A percentile compares a stretch with the other conserved stretches of the same genome.
phyloP scores from a whole-genome alignment of 2,888 invertebrate genomes.

The Ommatoiulus sabulosus region DNA sequence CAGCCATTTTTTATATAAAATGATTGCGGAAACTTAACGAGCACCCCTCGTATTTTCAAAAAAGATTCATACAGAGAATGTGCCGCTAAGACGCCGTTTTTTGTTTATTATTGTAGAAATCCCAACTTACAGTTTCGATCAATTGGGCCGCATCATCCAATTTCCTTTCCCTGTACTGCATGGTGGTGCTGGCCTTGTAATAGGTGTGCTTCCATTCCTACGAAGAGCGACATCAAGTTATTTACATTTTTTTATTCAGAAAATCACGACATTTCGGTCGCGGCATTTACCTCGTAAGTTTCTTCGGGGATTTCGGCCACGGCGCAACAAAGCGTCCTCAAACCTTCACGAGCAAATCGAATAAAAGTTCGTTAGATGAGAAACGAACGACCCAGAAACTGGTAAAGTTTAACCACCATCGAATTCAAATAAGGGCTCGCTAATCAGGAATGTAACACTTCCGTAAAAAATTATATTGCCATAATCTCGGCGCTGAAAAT shows the following conservation, averaged over 20 bases:
- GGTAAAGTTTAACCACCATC: no score
- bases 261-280: conserved; percentile 12
- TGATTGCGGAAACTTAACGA: no score
- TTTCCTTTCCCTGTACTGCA: conserved; percentile 88
- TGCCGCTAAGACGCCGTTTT: no score
- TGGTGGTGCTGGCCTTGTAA: conserved; percentile 84
- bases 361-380: no score
- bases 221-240: background rate
- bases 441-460: no score
- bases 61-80: no score
- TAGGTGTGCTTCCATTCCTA: conserved; percentile 87
- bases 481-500: no score
- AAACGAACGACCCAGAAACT: no score
- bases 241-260: background rate
- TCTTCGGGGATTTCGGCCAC: conserved; percentile 82
- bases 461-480: background rate
- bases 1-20: no score
- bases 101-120: no score
- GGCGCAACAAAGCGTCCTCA: conserved; percentile 95
- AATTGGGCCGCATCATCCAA: conserved; percentile 91
- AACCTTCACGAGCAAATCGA: conserved; percentile 65
- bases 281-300: conserved; percentile 75
- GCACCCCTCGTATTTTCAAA: no score
- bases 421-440: no score
- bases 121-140: conserved; percentile 77